phyloP scores from a whole-genome alignment of 2,113 vertebrate species.

The Plectropomus leopardus region DNA sequence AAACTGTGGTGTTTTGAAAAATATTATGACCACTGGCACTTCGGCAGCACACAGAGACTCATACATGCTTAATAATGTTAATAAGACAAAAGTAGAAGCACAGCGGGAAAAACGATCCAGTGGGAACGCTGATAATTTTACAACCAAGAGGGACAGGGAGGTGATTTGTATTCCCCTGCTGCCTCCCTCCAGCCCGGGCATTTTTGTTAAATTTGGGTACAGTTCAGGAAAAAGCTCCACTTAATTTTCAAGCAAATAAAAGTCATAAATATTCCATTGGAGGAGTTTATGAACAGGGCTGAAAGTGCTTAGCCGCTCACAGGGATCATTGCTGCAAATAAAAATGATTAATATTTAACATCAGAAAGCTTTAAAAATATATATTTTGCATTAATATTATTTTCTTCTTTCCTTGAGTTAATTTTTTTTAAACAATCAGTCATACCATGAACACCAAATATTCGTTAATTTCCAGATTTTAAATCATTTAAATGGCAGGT shows the following conservation, averaged over 20 bases:
- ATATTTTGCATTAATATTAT: too few relatives aligned
- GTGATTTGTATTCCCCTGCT: slow-evolving; percentile 54
- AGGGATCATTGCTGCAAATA: slow-evolving; percentile 38
- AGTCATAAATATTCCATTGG: slow-evolving; percentile 63
- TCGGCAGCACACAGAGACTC: slow-evolving; percentile 6
- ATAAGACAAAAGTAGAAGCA: slow-evolving; percentile 43
- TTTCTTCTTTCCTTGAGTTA: too few relatives aligned
- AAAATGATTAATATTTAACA: slow-evolving; percentile 65
- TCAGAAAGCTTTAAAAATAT: too few relatives aligned
- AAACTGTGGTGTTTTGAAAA: background rate
- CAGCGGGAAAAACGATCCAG: slow-evolving; percentile 19
- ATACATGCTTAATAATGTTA: slow-evolving; percentile 38
- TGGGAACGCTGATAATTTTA: slow-evolving; percentile 30
- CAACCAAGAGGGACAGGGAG: slow-evolving; percentile 9
- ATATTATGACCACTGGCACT: slow-evolving; percentile 6
- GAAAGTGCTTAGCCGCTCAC: slow-evolving; percentile 1
- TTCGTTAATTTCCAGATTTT: too few relatives aligned
- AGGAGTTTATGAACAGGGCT: background rate
- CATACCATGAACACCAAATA: too few relatives aligned
- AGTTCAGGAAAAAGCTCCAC: slow-evolving; percentile 56
- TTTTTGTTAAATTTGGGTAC: slow-evolving; percentile 57
- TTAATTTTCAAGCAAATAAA: slow-evolving; percentile 62
- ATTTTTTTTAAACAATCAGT: too few relatives aligned
- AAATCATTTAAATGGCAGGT: too few relatives aligned
- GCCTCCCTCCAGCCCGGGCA: slow-evolving; percentile 35